These are phyloP conservation scores for Apeira syringaria DNA, from an alignment of 2,888 invertebrate species.

Conservation along the genomic window DNA sequence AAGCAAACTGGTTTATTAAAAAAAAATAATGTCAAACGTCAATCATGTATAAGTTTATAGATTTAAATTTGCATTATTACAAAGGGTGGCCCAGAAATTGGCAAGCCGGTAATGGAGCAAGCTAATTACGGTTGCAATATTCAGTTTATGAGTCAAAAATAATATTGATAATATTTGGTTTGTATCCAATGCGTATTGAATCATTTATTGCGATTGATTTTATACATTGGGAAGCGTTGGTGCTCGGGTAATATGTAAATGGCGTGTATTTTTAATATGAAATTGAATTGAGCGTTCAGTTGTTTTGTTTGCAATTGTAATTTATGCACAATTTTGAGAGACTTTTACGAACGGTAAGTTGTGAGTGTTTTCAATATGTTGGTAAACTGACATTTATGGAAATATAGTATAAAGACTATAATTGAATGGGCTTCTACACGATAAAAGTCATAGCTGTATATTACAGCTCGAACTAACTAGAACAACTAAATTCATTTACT, in stretches of 20 bases:
- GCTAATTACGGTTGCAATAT: conserved; percentile 67
- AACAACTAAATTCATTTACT: no score
- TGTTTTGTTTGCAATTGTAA: conserved; percentile 3
- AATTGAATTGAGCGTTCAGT: conserved; percentile 12
- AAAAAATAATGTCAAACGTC: conserved; percentile 52
- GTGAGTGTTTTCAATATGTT: no score
- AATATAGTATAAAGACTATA: no score
- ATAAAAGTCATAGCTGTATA: no score
- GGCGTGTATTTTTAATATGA: conserved; percentile 44
- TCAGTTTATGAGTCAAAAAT: conserved; percentile 49
- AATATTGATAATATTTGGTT: conserved; percentile 51
- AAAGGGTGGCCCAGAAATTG: conserved; percentile 53
- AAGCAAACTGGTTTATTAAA: conserved; percentile 59
- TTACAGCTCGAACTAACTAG: no score
- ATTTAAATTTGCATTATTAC: conserved; percentile 47
- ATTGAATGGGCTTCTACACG: no score
- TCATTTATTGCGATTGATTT: conserved; percentile 67
- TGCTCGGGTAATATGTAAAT: conserved; percentile 59
- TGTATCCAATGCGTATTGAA: conserved; percentile 60
- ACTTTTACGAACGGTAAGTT: no score
- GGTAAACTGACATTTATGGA: no score
- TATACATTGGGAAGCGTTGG: conserved; percentile 65
- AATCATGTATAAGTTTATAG: conserved; percentile 62
- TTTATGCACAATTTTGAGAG: neutral
- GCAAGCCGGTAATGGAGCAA: conserved; percentile 49